Evolutionary conservation across 2,797 vertebrate genomes (phyloP).

Genomic region (Enteromius thamalakanensis): DNA sequence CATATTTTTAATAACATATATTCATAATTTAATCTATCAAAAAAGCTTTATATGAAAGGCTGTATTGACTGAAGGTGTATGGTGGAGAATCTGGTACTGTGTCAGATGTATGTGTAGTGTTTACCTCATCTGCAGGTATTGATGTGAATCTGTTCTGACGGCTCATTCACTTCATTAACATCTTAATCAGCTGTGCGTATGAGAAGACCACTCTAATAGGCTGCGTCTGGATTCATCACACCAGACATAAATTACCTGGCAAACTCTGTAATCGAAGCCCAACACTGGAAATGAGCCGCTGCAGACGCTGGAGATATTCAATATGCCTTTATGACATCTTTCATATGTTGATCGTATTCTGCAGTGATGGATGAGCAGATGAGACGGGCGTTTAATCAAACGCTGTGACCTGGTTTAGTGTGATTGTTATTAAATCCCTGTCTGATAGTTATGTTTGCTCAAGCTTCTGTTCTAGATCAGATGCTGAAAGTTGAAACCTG

Average conservation of each 20-base stretch:
- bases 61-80: background rate
- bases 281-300: background rate
- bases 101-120: background rate
- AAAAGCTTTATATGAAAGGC: background rate
- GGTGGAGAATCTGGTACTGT: background rate
- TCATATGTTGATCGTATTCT: background rate
- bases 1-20: no score
- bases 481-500: no score
- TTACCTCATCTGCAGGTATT: background rate
- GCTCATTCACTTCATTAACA: slow-evolving; percentile 33
- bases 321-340: slow-evolving; percentile 7
- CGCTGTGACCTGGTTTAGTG: background rate
- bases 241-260: slow-evolving; percentile 41
- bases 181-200: slow-evolving; percentile 37
- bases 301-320: background rate
- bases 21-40: no score
- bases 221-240: slow-evolving; percentile 21
- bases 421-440: background rate
- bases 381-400: background rate
- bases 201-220: background rate
- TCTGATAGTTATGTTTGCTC: background rate
- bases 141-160: slow-evolving; percentile 6
- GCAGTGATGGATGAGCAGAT: slow-evolving; percentile 3
- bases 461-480: no score
- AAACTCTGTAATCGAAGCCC: background rate